phyloP scores from a whole-genome alignment of 2,888 invertebrate species.

The Podabrus alpinus region DNA sequence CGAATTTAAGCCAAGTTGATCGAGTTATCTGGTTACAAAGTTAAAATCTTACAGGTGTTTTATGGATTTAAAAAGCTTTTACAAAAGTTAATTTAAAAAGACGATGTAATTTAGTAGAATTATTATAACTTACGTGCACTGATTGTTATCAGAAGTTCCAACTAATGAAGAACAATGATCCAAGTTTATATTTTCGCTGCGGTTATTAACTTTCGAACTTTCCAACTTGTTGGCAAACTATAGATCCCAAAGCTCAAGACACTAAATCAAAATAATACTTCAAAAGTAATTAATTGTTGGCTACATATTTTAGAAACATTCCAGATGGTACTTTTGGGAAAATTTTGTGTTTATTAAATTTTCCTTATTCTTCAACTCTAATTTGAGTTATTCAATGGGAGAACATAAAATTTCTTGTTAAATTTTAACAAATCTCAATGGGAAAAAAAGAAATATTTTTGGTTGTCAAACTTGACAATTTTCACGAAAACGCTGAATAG shows the following conservation, averaged over 20 bases:
- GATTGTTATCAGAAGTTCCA: conserved; percentile 41
- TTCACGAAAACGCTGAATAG: background rate
- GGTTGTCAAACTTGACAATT: background rate
- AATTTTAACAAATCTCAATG: background rate
- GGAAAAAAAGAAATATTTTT: background rate
- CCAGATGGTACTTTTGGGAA: conserved; percentile 33
- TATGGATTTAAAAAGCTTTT: conserved; percentile 13
- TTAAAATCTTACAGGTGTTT: conserved; percentile 35
- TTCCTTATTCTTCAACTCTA: background rate
- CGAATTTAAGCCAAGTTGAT: conserved; percentile 28
- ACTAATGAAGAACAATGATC: conserved; percentile 52
- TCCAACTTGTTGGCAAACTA: conserved; percentile 45
- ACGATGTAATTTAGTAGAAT: conserved; percentile 12
- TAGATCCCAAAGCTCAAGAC: conserved; percentile 43
- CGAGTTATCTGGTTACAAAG: conserved; percentile 27
- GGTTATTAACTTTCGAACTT: conserved; percentile 48
- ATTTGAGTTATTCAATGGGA: background rate
- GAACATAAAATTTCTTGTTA: background rate
- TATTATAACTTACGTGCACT: conserved; percentile 33
- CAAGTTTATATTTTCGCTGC: conserved; percentile 50
- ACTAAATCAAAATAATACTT: conserved; percentile 52
- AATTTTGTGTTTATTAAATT: conserved; percentile 14
- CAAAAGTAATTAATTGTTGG: conserved; percentile 50
- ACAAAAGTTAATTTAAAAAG: conserved; percentile 13
- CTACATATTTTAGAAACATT: conserved; percentile 43